Evolutionary conservation across 2,888 invertebrate species (phyloP).

Genomic region (Ennomos quercinarius): DNA sequence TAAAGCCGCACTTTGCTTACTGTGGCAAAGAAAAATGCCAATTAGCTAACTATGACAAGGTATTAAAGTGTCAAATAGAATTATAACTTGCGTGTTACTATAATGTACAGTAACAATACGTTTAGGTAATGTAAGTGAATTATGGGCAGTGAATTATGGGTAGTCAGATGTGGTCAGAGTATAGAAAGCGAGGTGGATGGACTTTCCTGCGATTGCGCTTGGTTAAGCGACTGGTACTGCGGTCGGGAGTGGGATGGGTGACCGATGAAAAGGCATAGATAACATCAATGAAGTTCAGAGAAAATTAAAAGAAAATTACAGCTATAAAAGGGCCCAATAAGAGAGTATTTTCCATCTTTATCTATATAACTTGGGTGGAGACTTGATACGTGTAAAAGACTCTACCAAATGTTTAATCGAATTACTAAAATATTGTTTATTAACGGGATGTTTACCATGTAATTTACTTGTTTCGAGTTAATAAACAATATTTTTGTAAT

Average conservation of each 20-base stretch:
- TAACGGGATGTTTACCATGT: no score
- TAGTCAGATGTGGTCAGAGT: constrained; percentile 28
- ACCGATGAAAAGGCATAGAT: background rate
- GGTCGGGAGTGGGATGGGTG: constrained; percentile 6
- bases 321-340: no score
- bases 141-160: constrained; percentile 34
- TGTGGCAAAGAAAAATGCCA: background rate
- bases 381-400: no score
- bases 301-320: no score
- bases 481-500: no score
- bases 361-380: no score
- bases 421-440: no score
- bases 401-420: no score
- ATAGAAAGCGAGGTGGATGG: constrained; percentile 37
- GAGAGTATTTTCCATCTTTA: no score
- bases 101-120: constrained; percentile 14
- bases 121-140: constrained; percentile 35
- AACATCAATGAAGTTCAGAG: no score
- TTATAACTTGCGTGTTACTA: constrained; percentile 30
- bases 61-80: constrained; percentile 3
- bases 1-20: background rate
- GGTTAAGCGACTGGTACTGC: constrained; percentile 6
- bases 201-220: constrained; percentile 13
- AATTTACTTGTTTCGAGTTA: no score
- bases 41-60: constrained; percentile 5